Evolutionary conservation across 1,140 invertebrate species (phyloP).

Genomic region (Pararge aegeria): DNA sequence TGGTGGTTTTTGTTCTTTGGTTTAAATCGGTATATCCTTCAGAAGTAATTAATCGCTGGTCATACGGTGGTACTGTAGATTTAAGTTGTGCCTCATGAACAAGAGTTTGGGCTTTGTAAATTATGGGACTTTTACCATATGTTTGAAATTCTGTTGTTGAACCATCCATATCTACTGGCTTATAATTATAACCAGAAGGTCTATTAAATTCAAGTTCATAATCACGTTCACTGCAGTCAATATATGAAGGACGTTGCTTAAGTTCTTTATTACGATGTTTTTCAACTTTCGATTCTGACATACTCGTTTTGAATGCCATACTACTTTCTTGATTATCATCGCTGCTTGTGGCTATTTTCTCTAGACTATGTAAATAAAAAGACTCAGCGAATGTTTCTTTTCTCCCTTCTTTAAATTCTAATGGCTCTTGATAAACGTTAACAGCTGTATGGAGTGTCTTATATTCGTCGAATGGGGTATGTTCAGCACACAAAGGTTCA

Average conservation of each 20-base stretch:
- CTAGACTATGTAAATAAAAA: too few relatives aligned
- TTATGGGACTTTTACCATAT: slow-evolving; percentile 30
- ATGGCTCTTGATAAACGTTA: background rate
- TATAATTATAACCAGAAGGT: slow-evolving; percentile 56
- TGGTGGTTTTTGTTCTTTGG: slow-evolving; percentile 47
- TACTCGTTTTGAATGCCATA: background rate
- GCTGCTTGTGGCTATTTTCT: too few relatives aligned
- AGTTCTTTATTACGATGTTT: background rate
- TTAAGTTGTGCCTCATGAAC: slow-evolving; percentile 50
- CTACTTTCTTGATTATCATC: background rate
- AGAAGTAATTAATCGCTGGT: slow-evolving; percentile 29
- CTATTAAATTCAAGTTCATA: slow-evolving; percentile 48
- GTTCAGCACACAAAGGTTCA: background rate
- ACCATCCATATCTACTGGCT: slow-evolving; percentile 35
- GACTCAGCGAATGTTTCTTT: background rate
- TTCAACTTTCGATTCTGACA: background rate
- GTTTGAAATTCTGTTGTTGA: slow-evolving; percentile 28
- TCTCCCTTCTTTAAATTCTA: background rate
- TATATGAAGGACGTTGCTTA: slow-evolving; percentile 30
- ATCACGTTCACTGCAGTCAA: slow-evolving; percentile 50
- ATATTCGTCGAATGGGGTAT: too few relatives aligned
- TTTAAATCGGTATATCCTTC: slow-evolving; percentile 38
- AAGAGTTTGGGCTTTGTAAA: slow-evolving; percentile 58
- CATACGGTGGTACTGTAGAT: slow-evolving; percentile 35
- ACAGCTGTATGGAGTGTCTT: too few relatives aligned